phyloP scores from a whole-genome alignment of 2,888 invertebrate genomes.

The Atrina japonica region DNA sequence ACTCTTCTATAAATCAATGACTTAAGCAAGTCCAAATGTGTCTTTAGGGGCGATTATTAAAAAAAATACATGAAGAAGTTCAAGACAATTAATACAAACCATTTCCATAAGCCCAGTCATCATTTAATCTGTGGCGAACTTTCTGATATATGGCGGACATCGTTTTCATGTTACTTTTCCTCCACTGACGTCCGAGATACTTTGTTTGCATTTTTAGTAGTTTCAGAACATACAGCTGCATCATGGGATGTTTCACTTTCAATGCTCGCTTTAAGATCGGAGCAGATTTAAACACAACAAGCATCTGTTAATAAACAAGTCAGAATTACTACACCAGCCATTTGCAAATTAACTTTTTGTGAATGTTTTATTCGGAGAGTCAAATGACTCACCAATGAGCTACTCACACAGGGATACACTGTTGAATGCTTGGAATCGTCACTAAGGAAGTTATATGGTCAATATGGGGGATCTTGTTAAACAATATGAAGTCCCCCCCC shows the following conservation, averaged over 20 bases:
- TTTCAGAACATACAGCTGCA: constrained; percentile 98
- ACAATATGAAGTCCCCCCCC: too few species aligned
- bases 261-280: constrained; percentile 98
- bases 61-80: too few species aligned
- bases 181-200: constrained; percentile 98
- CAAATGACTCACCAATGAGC: too few species aligned
- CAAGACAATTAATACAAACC: constrained; percentile 81
- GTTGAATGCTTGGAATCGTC: too few species aligned
- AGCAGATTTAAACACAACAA: constrained; percentile 99
- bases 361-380: too few species aligned
- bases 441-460: too few species aligned
- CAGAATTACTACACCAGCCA: too few species aligned
- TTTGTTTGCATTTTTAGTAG: constrained; percentile 99
- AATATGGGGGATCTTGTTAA: too few species aligned
- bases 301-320: constrained; percentile 85
- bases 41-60: too few species aligned
- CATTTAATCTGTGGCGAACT: constrained; percentile 94
- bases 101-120: constrained; percentile 99
- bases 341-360: neutral
- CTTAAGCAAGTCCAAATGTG: too few species aligned
- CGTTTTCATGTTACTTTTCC: constrained; percentile 99
- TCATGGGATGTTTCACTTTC: constrained; percentile 91
- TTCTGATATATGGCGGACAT: constrained; percentile 99
- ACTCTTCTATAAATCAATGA: too few species aligned
- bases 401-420: too few species aligned